Conservation (phyloP, 2,888 invertebrate genomes). For the Syritta pipiens region DNA sequence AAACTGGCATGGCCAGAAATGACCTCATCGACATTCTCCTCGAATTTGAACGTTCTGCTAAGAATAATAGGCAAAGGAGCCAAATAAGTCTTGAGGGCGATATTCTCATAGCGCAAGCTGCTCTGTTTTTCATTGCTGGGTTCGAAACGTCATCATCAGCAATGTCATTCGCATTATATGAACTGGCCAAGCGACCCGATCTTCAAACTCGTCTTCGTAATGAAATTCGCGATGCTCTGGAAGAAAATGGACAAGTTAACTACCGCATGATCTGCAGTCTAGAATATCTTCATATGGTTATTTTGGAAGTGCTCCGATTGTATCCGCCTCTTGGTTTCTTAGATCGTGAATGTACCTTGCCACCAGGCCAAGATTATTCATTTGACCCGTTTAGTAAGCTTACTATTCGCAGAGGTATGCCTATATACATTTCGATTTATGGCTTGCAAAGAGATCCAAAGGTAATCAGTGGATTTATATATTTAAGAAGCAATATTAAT, state of each 20-base stretch:
- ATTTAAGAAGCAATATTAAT: not conserved
- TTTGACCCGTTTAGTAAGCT: conserved; percentile 74
- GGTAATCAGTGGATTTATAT: conserved; percentile 64
- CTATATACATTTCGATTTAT: conserved; percentile 77
- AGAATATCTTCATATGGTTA: conserved; percentile 79
- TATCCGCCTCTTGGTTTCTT: conserved; percentile 79
- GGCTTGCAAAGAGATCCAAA: conserved; percentile 77
- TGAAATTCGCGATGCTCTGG: conserved; percentile 78
- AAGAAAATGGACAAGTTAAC: conserved; percentile 75
- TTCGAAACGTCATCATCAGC: conserved; percentile 79
- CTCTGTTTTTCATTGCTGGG: conserved; percentile 78
- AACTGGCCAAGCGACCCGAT: conserved; percentile 78
- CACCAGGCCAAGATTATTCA: conserved; percentile 71
- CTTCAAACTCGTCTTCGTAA: conserved; percentile 78
- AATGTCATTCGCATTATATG: conserved; percentile 79
- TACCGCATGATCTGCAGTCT: conserved; percentile 78
- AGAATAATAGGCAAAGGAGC: conserved; percentile 42
- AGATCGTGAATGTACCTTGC: conserved; percentile 76
- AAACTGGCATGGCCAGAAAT: conserved; percentile 76
- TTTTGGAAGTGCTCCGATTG: conserved; percentile 76
- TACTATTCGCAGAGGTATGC: conserved; percentile 75
- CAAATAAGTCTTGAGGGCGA: conserved; percentile 76
- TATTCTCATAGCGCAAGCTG: conserved; percentile 77
- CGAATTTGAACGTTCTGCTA: conserved; percentile 73
- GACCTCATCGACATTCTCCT: conserved; percentile 78